phyloP scores from a whole-genome alignment of 2,113 vertebrate species.

The Bothrops jararaca region DNA sequence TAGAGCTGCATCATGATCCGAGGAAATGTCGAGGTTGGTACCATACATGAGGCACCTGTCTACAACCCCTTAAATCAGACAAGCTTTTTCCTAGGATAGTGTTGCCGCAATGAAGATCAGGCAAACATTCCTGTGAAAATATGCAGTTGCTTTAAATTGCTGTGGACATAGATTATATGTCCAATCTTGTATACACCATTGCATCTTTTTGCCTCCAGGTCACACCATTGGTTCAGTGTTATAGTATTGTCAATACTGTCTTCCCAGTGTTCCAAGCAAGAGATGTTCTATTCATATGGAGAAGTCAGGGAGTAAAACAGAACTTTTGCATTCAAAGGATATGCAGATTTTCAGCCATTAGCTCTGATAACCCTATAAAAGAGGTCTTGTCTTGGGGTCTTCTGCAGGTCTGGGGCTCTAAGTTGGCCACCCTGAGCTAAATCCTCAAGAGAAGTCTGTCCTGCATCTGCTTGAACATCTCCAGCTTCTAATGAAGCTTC shows the following conservation, averaged over 20 bases:
- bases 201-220: neutral
- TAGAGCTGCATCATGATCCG: neutral
- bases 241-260: neutral
- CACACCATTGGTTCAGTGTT: neutral
- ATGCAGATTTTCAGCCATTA: neutral
- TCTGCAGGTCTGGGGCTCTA: neutral
- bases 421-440: neutral
- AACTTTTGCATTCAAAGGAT: neutral
- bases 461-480: neutral
- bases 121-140: neutral
- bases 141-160: neutral
- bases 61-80: neutral
- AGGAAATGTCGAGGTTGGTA: neutral
- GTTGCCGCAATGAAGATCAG: neutral
- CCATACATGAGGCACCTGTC: neutral
- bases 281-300: neutral
- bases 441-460: neutral
- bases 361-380: neutral
- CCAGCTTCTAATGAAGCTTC: neutral
- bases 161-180: neutral
- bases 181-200: neutral
- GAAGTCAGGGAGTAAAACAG: neutral
- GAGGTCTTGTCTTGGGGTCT: neutral
- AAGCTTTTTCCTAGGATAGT: neutral
- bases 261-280: neutral